Evolutionary conservation across 1,140 invertebrate species (phyloP), one percentile per base, ranked within the genome.

Genomic region (Galleria mellonella): DNA sequence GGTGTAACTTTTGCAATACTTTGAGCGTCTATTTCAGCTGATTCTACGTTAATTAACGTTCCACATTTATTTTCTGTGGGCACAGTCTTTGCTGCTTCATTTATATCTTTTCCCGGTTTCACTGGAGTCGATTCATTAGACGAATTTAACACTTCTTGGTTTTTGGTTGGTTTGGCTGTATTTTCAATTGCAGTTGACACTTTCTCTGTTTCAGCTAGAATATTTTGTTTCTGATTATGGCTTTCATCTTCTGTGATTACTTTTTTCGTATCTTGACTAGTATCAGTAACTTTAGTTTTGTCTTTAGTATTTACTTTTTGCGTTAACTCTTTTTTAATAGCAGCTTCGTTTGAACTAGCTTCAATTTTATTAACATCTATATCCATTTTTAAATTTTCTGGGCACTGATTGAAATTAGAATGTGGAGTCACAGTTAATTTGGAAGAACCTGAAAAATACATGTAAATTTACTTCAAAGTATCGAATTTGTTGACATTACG

Each of bases 381-480:
- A n/a, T 51, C 52, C 0, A 64, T 67, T 43, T 62, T 65, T 0
- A 76, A 41, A 13, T 66, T 68, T 9, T 44, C 35, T 0, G 78
- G 74, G 12, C 64, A 66, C 32, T 64, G 48, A 0, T 45, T 52
- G 32, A 70, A 78, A 40, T 59, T 62, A 43, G 77, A 78, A 38
- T 50, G 57, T 3, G 76, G 69, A 4, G 43, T 63, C 2, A 72
- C 54, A 12, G 15, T 52, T 7, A 77, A 47, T 41, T 57, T 72
- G 35, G 66, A 56, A 1, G 53, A 45, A 41, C 75, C 78, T 83
- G 63, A 10, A 52, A 56, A 15, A 37, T 15, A 47, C 30, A 44
- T 32, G 6, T 11, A 15, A 11, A 29, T 37, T n/a, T n/a, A n/a
- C n/a, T n/a, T n/a, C n/a, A n/a, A n/a, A n/a, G n/a, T n/a, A n/a